Conservation (phyloP, 2,888 invertebrate species). For the Nudaria mundana region DNA sequence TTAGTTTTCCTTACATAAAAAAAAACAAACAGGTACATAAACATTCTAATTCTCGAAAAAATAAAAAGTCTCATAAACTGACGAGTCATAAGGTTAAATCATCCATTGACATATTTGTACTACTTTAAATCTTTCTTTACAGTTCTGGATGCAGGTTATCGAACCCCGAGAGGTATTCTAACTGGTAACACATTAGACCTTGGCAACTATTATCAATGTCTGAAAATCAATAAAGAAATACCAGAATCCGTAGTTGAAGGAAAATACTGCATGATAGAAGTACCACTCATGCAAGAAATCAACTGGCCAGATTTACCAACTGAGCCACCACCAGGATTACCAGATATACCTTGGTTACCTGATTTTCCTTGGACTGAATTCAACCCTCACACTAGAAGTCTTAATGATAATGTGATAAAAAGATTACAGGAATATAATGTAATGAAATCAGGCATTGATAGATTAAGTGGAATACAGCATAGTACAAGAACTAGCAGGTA, state of each 20-base stretch:
- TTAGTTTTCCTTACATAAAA: no score
- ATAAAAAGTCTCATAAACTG: no score
- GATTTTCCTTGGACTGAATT: constrained; percentile 20
- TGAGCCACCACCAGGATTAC: constrained; percentile 29
- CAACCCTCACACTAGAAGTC: constrained; percentile 9
- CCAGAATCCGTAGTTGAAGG: constrained; percentile 45
- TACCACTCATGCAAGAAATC: constrained; percentile 42
- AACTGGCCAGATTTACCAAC: constrained; percentile 26
- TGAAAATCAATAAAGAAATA: constrained; percentile 40
- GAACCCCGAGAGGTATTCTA: constrained; percentile 51
- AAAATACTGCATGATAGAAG: constrained; percentile 54
- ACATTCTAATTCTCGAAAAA: no score
- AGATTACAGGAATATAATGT: constrained; percentile 13
- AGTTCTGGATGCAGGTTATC: constrained; percentile 56
- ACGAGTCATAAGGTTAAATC: no score
- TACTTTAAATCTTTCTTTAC: no score
- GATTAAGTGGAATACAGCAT: constrained; percentile 11
- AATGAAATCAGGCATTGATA: constrained; percentile 3
- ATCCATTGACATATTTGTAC: no score
- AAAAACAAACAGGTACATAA: no score
- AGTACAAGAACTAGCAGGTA: constrained; percentile 7
- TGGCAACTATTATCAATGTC: constrained; percentile 55
- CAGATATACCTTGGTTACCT: constrained; percentile 20
- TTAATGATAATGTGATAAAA: constrained; percentile 11
- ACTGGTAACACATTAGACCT: constrained; percentile 46